Evolutionary conservation across 2,113 vertebrate genomes (phyloP), one percentile per base, ranked within the genome.

Genomic region (Vireo altiloquus): DNA sequence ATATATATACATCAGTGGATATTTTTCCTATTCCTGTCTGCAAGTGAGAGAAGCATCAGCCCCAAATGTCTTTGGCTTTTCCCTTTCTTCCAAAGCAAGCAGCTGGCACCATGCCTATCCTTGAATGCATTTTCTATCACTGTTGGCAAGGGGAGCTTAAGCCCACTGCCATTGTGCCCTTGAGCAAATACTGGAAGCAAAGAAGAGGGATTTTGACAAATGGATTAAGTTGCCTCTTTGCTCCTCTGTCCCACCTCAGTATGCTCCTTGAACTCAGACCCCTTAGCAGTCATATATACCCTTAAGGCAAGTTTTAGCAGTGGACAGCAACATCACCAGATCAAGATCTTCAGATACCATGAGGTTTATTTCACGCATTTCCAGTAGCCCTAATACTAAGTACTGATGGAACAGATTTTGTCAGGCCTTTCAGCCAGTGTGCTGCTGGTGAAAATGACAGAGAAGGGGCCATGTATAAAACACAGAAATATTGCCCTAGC

Each of bases 131-230:
- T 87, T 95, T 54, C 33, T 70, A 50, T 50, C 39, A 27, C 71
- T 27, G 37, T 52, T 44, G 17, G 80, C n/a, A 37, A 0, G 3
- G 28, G 52, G 31, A 80, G 13, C 19, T 74, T 47, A 87, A 91
- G 42, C 15, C 60, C 52, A 54, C 10, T 33, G 15, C 47, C 0
- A 0, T 49, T 6, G 0, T n/a, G 21, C 40, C 24, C 21, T 33
- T 54, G 39, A 78, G 42, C 25, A 83, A 82, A 82, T 10, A 35
- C 8, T 1, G 1, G 22, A 17, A 85, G 35, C 19, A 60, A 66
- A 40, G 79, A 82, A 60, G 13, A 56, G 20, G 16, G 42, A 80
- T 24, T 9, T 56, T 42, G 64, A 27, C 27, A 35, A 80, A 69
- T 40, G 19, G 16, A 15, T 79, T 71, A 66, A 31, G 23, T 52